Percentiles rank a stretch among this genome's conserved stretches.
Evolutionary conservation across 2,797 vertebrate species (phyloP).

Genomic region (Mareca penelope): DNA sequence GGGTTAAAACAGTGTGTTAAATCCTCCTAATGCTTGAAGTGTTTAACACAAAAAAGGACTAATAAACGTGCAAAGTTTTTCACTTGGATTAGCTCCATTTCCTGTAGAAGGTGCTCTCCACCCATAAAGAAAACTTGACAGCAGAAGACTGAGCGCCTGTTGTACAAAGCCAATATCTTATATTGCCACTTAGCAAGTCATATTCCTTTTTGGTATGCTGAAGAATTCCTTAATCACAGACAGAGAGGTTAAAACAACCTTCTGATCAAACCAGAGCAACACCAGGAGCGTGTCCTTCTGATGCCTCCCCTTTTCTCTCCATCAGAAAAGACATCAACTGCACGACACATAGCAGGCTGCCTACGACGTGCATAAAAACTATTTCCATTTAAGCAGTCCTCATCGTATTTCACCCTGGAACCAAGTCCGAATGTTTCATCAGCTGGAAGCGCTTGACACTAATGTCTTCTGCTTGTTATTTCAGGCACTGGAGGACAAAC

Average conservation of each 20-base stretch:
- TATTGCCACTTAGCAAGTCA: neutral
- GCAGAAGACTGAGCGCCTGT: conserved; percentile 33
- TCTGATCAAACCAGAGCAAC: neutral
- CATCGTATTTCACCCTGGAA: conserved; percentile 3
- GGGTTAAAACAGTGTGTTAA: conserved; percentile 67
- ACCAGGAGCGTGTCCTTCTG: neutral
- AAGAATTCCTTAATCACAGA: neutral
- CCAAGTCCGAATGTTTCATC: conserved; percentile 34
- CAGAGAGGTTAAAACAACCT: conserved; percentile 3
- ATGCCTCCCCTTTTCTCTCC: neutral
- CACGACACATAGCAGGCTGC: neutral
- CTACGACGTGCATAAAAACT: neutral
- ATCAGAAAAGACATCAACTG: conserved; percentile 11
- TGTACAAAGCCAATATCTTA: neutral
- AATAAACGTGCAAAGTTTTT: conserved; percentile 57
- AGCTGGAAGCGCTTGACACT: conserved; percentile 62
- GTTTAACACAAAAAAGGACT: conserved; percentile 66
- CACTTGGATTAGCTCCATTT: conserved; percentile 73
- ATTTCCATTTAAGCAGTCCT: conserved; percentile 39
- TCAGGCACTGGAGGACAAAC: conserved; percentile 55
- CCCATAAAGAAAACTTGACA: conserved; percentile 74
- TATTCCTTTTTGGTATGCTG: neutral
- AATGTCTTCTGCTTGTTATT: conserved; percentile 60
- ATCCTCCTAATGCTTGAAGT: conserved; percentile 66
- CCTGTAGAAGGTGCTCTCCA: conserved; percentile 74